phyloP scores from a whole-genome alignment of 2,888 invertebrate species.

The Polydesmus complanatus region DNA sequence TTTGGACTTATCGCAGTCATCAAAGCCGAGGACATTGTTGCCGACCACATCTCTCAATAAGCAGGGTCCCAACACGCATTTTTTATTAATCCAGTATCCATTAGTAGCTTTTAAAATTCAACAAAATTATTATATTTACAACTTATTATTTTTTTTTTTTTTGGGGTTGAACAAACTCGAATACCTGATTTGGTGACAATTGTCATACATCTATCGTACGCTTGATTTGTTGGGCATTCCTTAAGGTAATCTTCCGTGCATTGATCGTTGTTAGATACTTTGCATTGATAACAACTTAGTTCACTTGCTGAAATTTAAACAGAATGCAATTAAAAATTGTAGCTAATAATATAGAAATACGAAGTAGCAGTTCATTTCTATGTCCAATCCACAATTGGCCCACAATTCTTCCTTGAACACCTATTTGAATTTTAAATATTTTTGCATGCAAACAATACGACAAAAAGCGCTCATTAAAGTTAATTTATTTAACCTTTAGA shows the following conservation, averaged over 20 bases:
- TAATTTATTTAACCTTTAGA: too few species aligned
- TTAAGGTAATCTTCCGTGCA: conserved; percentile 18
- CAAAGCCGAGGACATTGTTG: conserved; percentile 18
- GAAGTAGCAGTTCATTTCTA: too few species aligned
- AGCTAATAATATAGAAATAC: too few species aligned
- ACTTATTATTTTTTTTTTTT: background rate
- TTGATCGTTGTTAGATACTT: background rate
- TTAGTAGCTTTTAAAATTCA: background rate
- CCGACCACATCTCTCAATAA: conserved; percentile 20
- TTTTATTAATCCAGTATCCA: conserved; percentile 19
- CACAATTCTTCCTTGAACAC: too few species aligned
- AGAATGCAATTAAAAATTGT: too few species aligned
- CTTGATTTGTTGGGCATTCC: conserved; percentile 21
- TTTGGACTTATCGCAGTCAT: conserved; percentile 23
- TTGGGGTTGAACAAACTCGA: too few species aligned
- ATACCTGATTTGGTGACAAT: conserved; percentile 20
- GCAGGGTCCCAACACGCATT: conserved; percentile 24
- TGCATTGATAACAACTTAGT: conserved; percentile 9
- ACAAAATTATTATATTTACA: background rate
- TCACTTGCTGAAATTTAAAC: background rate
- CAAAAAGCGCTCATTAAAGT: too few species aligned
- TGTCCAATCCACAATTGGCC: too few species aligned
- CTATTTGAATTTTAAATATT: too few species aligned
- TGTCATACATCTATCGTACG: conserved; percentile 22
- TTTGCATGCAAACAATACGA: too few species aligned